Conservation (phyloP, 2,113 vertebrate species). For the Seriola quinqueradiata region DNA sequence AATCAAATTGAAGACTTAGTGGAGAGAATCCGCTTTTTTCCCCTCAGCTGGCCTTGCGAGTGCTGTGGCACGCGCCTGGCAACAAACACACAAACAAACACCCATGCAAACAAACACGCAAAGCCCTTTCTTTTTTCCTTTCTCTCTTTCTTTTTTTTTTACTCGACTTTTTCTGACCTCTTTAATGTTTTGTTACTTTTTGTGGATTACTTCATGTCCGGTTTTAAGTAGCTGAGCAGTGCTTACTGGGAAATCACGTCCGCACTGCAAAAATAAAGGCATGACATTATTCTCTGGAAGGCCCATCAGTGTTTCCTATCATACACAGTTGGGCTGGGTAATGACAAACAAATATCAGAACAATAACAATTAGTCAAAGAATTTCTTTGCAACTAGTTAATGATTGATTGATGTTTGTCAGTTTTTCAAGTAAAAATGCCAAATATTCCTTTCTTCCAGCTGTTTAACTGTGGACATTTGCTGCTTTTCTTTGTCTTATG, state of each 20-base stretch:
- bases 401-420: too few relatives aligned
- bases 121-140: slow-evolving; percentile 3
- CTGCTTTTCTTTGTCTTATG: background rate
- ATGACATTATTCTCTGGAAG: slow-evolving; percentile 5
- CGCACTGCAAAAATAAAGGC: slow-evolving; percentile 13
- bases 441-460: too few relatives aligned
- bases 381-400: too few relatives aligned
- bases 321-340: too few relatives aligned
- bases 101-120: slow-evolving; percentile 39
- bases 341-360: background rate
- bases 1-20: slow-evolving; percentile 81
- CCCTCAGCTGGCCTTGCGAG: slow-evolving; percentile 50
- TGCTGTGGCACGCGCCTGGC: slow-evolving; percentile 48
- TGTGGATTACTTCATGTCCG: slow-evolving; percentile 32
- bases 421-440: too few relatives aligned
- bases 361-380: background rate
- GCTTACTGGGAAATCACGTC: slow-evolving; percentile 23
- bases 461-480: background rate
- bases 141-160: background rate
- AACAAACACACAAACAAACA: slow-evolving; percentile 49
- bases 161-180: slow-evolving; percentile 18
- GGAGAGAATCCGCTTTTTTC: slow-evolving; percentile 70
- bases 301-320: background rate
- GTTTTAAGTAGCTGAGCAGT: slow-evolving; percentile 30
- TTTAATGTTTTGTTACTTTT: slow-evolving; percentile 30